Percentiles rank a stretch among this genome's conserved stretches.
Evolutionary conservation across 1,140 invertebrate species (phyloP).

Genomic region (Leptopilina clavipes): DNA sequence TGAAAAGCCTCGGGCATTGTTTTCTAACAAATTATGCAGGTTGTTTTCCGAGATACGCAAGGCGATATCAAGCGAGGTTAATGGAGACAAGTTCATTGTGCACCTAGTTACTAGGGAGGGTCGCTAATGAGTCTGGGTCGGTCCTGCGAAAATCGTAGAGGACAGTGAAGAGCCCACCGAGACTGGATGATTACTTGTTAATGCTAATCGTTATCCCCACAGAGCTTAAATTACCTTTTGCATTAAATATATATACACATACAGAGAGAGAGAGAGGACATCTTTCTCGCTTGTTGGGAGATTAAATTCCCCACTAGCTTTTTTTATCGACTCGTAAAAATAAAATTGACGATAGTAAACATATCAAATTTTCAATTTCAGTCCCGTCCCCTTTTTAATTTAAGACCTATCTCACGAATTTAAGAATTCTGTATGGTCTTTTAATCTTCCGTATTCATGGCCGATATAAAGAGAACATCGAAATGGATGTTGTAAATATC

Average conservation of each 20-base stretch:
- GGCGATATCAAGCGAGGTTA: slow-evolving; percentile 11
- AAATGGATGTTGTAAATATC: too few relatives aligned
- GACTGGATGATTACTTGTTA: slow-evolving; percentile 47
- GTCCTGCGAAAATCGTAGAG: slow-evolving; percentile 39
- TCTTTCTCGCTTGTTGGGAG: too few relatives aligned
- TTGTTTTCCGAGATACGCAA: slow-evolving; percentile 4
- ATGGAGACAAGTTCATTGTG: slow-evolving; percentile 42
- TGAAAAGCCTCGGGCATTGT: slow-evolving; percentile 7
- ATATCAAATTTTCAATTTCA: too few relatives aligned
- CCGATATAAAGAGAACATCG: too few relatives aligned
- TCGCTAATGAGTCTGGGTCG: slow-evolving; percentile 48
- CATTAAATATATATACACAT: slow-evolving; percentile 50
- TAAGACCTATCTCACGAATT: too few relatives aligned
- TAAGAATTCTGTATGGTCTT: too few relatives aligned
- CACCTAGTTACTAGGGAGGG: slow-evolving; percentile 40
- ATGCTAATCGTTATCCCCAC: slow-evolving; percentile 51
- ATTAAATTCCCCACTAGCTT: too few relatives aligned
- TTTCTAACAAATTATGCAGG: slow-evolving; percentile 19
- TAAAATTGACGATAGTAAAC: too few relatives aligned
- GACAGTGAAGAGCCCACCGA: slow-evolving; percentile 24
- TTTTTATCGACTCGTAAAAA: too few relatives aligned
- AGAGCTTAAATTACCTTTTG: slow-evolving; percentile 46
- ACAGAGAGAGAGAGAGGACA: slow-evolving; percentile 1
- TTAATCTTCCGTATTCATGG: too few relatives aligned
- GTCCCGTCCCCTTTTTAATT: too few relatives aligned